Evolutionary conservation across 2,888 invertebrate species (phyloP).

Genomic region (Galerucella calmariensis): DNA sequence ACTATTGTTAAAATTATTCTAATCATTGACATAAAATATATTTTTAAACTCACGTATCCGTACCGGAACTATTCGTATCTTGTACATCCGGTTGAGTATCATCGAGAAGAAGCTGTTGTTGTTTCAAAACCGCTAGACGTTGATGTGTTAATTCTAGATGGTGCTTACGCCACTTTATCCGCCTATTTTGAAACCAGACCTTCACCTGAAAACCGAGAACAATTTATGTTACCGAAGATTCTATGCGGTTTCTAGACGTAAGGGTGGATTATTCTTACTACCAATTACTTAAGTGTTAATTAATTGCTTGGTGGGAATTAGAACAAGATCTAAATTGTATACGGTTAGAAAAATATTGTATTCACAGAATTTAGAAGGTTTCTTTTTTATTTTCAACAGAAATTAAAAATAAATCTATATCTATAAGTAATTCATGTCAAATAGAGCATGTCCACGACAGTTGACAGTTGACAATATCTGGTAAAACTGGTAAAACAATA

Average conservation of each 20-base stretch:
- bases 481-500: no score
- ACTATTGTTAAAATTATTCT: background rate
- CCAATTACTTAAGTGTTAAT: background rate
- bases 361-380: no score
- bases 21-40: background rate
- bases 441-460: no score
- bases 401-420: no score
- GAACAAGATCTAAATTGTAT: no score
- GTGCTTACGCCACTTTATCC: constrained; percentile 97
- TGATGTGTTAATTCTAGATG: constrained; percentile 93
- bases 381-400: no score
- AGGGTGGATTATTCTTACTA: constrained; percentile 3
- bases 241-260: constrained; percentile 8
- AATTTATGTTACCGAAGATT: constrained; percentile 8
- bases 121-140: constrained; percentile 74
- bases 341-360: no score
- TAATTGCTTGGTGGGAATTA: no score
- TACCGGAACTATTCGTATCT: constrained; percentile 64
- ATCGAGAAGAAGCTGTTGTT: constrained; percentile 65
- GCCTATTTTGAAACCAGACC: constrained; percentile 92
- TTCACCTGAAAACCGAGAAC: constrained; percentile 72
- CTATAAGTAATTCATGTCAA: no score
- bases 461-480: no score
- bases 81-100: constrained; percentile 66
- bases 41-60: constrained; percentile 55